Conservation (phyloP, 2,888 invertebrate species). For the Chelonus formosanus region DNA sequence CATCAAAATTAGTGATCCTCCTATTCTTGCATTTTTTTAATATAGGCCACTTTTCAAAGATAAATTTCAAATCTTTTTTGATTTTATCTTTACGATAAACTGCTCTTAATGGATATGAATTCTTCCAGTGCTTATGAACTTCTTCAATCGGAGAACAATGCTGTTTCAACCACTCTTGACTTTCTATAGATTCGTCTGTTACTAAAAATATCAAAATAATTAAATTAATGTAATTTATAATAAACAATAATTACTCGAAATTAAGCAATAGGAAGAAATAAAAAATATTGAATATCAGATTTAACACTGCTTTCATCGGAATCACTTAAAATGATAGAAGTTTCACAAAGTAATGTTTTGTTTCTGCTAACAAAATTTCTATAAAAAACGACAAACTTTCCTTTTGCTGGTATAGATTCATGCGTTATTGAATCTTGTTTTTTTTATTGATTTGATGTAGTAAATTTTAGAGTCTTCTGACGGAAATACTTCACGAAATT, state of each 20-base stretch:
- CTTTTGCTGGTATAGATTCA: neutral
- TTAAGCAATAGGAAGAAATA: too few relatives aligned
- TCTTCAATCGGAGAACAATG: neutral
- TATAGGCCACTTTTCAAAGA: constrained; percentile 5
- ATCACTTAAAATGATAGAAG: too few relatives aligned
- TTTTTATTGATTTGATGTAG: neutral
- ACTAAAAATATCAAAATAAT: neutral
- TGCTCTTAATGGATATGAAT: neutral
- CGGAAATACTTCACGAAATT: neutral
- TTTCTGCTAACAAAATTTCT: neutral
- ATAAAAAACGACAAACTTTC: neutral
- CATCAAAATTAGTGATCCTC: neutral
- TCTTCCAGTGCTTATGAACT: neutral
- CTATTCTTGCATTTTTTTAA: neutral
- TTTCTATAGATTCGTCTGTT: neutral
- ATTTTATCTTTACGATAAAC: neutral
- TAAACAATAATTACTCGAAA: too few relatives aligned
- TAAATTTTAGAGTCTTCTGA: neutral
- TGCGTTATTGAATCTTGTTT: neutral
- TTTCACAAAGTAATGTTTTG: too few relatives aligned
- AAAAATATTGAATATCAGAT: too few relatives aligned
- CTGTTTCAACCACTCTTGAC: neutral
- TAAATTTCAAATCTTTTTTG: neutral
- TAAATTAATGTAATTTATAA: neutral
- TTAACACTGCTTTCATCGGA: too few relatives aligned